Evolutionary conservation across 2,888 invertebrate species (phyloP).

Genomic region (Mimachlamys varia): DNA sequence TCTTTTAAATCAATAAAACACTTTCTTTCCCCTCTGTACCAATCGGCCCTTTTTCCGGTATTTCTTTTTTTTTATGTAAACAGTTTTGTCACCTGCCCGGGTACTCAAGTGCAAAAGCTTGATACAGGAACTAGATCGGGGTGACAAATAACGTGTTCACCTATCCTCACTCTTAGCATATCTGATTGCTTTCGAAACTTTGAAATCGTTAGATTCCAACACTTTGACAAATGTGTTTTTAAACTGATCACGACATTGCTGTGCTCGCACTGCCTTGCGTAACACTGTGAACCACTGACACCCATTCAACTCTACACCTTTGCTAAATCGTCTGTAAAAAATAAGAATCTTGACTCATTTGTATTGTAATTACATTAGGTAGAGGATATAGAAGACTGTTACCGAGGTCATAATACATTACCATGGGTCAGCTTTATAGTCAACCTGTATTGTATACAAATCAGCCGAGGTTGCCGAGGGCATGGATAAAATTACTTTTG

Average conservation of each 20-base stretch:
- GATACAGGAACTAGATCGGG: background rate
- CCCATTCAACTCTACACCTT: constrained; percentile 2
- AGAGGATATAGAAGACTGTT: background rate
- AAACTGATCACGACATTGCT: constrained; percentile 8
- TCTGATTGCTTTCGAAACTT: background rate
- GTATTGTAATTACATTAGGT: constrained; percentile 15
- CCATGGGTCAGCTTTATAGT: constrained; percentile 5
- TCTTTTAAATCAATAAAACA: background rate
- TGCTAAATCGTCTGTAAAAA: constrained; percentile 36
- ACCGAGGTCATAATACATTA: constrained; percentile 14
- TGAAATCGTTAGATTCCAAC: constrained; percentile 18
- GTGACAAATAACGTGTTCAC: background rate
- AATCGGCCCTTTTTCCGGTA: background rate
- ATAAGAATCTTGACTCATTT: constrained; percentile 31
- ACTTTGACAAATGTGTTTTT: constrained; percentile 27
- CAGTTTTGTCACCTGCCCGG: background rate
- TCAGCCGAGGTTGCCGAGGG: constrained; percentile 3
- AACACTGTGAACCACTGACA: constrained; percentile 26
- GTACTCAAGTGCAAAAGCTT: background rate
- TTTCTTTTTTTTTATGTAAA: background rate
- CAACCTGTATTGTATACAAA: constrained; percentile 13
- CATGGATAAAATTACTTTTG: constrained; percentile 16
- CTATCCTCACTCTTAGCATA: background rate
- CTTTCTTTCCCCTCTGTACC: background rate
- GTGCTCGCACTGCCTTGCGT: constrained; percentile 11